Evolutionary conservation across 2,113 vertebrate species (phyloP).

Genomic region (Micronycteris hirsuta): DNA sequence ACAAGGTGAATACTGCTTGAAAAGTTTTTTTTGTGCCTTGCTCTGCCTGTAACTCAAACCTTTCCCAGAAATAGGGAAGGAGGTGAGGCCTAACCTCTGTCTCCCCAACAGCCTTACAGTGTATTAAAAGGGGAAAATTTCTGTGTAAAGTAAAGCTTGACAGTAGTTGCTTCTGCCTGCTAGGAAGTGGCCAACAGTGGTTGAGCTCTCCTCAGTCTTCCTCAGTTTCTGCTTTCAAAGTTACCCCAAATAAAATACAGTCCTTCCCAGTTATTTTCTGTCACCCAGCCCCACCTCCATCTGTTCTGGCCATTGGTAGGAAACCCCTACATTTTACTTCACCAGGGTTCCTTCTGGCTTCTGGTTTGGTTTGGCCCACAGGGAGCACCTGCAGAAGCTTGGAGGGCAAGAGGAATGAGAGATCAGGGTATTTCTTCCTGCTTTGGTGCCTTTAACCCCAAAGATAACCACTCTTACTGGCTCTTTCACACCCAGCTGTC

Average conservation of each 20-base stretch:
- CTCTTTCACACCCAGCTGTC: background rate
- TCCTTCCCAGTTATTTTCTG: background rate
- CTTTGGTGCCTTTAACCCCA: background rate
- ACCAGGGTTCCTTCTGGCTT: background rate
- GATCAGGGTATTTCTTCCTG: background rate
- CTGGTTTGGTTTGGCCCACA: background rate
- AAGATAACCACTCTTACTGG: background rate
- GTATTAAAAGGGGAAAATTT: background rate
- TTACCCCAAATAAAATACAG: background rate
- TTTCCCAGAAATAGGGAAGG: background rate
- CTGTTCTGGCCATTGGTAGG: background rate
- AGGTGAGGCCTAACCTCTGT: background rate
- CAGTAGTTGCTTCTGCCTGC: background rate
- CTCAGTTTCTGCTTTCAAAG: background rate
- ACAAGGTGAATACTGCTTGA: background rate
- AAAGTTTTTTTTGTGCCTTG: background rate
- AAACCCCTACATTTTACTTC: background rate
- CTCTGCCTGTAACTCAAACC: background rate
- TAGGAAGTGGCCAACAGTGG: background rate
- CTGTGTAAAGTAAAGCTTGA: background rate
- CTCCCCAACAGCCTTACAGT: background rate
- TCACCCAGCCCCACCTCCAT: background rate
- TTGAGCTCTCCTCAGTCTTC: background rate
- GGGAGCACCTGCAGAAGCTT: background rate
- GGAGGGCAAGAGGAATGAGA: background rate